Evolutionary conservation across 2,113 vertebrate species (phyloP), one percentile per base, ranked within the genome.

Genomic region (Psettodes erumei): DNA sequence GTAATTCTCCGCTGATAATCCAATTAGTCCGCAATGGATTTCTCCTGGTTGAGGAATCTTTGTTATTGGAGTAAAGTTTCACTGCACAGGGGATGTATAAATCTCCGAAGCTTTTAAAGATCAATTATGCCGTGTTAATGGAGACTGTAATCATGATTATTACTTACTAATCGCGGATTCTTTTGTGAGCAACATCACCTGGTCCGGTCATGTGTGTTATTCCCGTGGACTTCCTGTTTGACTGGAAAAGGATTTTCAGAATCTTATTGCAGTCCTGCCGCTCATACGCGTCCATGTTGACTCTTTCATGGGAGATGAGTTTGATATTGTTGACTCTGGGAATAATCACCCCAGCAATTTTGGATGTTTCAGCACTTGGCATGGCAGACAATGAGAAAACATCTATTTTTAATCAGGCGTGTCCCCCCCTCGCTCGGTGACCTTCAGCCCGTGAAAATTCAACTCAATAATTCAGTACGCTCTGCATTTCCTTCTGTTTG

Each of bases 391-490:
- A 94, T 93, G 92, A 86, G 81, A 89, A 89, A 92, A 91, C 90
- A 93, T 94, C 73, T 87, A 94, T 94, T 92, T 94, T 95, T 94
- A 92, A 95, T 95, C 86, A 90, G 80, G 35, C 42, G 40, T 78
- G 75, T 76, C 71, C 28, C 72, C 79, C 72, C 79, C 79, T 85
- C 47, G 45, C 78, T 82, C 89, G 48, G 87, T 94, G 93, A 94
- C 93, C 93, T 94, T 90, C 93, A 93, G 92, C 76, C 88, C 81
- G 66, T 89, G 89, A 92, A 94, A 93, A 92, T 91, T 88, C 87
- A 88, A 86, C 88, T 94, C 89, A 95, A 94, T 95, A 93, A 94
- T 94, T 94, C 88, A 94, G 90, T 72, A 81, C 43, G 76, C 86
- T 89, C 86, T 87, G 65, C 72, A 78, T 82, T 85, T 81, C 54